A percentile compares a stretch with the other conserved stretches of the same genome.
These are phyloP conservation scores for Choristoneura fumiferana DNA, from an alignment of 1,140 invertebrate species.

Conservation along the genomic window DNA sequence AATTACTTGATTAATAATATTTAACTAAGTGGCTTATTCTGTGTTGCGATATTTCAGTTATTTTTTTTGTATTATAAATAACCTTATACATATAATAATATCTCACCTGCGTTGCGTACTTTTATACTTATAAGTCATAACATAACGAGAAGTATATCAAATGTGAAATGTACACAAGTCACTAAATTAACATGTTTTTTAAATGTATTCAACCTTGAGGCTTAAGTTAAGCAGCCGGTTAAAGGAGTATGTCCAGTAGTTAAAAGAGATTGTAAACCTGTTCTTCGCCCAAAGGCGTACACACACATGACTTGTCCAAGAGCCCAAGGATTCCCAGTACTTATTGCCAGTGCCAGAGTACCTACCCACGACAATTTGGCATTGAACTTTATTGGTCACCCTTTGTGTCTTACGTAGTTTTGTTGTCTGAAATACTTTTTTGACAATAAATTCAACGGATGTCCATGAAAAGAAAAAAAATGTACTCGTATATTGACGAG, in stretches of 20 bases:
- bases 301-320: not conserved
- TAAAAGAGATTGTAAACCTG: slow-evolving; percentile 16
- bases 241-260: not conserved
- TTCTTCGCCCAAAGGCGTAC: not conserved
- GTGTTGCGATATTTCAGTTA: no score
- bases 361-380: not conserved
- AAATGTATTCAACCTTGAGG: not conserved
- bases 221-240: not conserved
- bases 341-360: not conserved
- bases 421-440: no score
- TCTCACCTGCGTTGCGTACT: no score
- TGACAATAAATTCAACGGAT: no score
- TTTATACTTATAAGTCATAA: no score
- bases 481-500: no score
- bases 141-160: not conserved
- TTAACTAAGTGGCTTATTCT: no score
- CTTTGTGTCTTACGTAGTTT: no score
- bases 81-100: no score
- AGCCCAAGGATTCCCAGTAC: not conserved
- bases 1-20: no score
- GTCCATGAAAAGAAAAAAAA: no score
- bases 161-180: not conserved
- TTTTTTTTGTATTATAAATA: no score
- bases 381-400: not conserved
- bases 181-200: not conserved